Evolutionary conservation across 2,113 vertebrate species (phyloP), one percentile per base, ranked within the genome.

Genomic region (Tor tambroides): DNA sequence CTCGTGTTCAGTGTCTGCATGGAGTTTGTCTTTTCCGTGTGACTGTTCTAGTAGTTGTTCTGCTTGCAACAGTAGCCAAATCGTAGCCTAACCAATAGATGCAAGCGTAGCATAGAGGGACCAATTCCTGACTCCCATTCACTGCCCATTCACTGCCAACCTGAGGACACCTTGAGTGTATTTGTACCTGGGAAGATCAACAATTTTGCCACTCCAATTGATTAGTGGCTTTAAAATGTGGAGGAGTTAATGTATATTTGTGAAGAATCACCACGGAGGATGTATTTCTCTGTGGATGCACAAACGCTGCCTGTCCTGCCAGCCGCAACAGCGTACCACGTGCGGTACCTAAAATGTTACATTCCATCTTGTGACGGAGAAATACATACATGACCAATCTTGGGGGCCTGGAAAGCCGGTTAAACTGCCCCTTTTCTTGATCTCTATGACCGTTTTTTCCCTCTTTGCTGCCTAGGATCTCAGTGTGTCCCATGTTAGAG

Each of bases 51-150:
- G 61, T 94, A 92, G 91, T 94, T 35, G 35, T 91, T 75, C 92
- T 92, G 92, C 93, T 94, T 87, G 90, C 91, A 91, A 91, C 83
- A 90, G 91, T 95, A 95, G 95, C 94, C 92, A 93, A 90, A 90
- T 90, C 90, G 93, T 94, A 95, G 94, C 93, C 87, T 90, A 92
- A 91, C 9, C 72, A 93, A 81, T 93, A 93, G 74, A 88, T 91
- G 91, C 91, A 91, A 85, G 88, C 87, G 91, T 91, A 91, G 81
- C 85, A 81, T 91, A 92, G 88, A 89, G 90, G 91, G 91, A 93
- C 79, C 77, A 26, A 84, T 83, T 85, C 75, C 87, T 86, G 83
- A 83, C 46, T 14, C 79, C 46, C 41, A 63, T 35, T 86, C 89
- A n/a, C n/a, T n/a, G 91, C 49, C 49, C 85, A 78, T 59, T 90